Evolutionary conservation across 1,140 invertebrate genomes (phyloP).

Genomic region (Dinoponera quadriceps): DNA sequence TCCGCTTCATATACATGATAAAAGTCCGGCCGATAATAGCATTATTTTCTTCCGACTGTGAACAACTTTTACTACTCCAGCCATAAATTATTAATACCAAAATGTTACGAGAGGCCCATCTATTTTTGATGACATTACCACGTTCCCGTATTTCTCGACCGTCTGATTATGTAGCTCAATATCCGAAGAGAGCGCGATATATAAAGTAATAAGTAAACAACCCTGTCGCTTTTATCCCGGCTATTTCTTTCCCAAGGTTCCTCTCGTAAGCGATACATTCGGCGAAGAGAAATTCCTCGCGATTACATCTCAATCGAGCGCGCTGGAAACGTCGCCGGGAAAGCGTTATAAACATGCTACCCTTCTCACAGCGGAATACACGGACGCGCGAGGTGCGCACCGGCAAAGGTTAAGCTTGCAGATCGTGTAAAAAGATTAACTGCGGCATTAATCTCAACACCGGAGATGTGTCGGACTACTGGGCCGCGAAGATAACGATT

Average conservation of each 20-base stretch:
- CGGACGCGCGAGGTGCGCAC: neutral
- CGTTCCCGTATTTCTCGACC: too few species aligned
- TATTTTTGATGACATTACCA: neutral
- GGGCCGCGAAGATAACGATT: constrained; percentile 41
- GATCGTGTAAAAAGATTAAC: constrained; percentile 53
- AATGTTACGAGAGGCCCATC: neutral
- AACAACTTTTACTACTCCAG: neutral
- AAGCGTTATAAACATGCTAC: neutral
- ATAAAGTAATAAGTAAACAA: neutral
- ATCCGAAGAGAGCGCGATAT: neutral
- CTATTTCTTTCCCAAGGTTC: neutral
- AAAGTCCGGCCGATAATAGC: neutral
- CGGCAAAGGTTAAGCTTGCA: constrained; percentile 29
- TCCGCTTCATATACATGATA: neutral
- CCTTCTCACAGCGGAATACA: neutral
- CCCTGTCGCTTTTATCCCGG: neutral
- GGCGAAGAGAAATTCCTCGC: neutral
- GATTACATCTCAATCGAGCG: neutral
- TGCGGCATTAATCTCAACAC: constrained; percentile 39
- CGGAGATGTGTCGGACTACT: constrained; percentile 39
- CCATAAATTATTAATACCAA: neutral
- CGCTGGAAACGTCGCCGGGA: neutral
- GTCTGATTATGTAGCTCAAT: neutral
- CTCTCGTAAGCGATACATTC: neutral
- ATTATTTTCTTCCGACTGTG: neutral